Conservation (phyloP, 2,797 vertebrate species). For the Phoebastria nigripes region DNA sequence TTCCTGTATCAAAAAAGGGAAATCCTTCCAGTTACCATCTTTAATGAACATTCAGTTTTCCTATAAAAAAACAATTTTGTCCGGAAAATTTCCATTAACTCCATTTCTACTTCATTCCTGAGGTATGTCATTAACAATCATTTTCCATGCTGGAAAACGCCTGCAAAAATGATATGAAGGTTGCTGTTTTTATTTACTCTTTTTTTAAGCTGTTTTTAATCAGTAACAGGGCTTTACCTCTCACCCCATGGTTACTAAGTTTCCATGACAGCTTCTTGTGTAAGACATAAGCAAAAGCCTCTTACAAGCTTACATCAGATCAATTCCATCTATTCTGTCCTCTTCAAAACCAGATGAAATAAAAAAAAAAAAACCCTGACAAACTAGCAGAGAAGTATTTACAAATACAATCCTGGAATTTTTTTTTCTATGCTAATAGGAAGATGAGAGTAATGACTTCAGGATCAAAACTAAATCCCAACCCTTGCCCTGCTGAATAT, state of each 20-base stretch:
- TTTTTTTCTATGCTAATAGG: neutral
- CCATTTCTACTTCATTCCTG: neutral
- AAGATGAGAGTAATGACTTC: neutral
- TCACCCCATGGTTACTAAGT: slow-evolving; percentile 34
- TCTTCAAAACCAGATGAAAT: neutral
- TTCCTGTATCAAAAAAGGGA: neutral
- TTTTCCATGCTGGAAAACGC: neutral
- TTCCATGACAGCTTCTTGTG: slow-evolving; percentile 18
- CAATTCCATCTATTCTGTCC: neutral
- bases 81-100: neutral
- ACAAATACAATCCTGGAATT: neutral
- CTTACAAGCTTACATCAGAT: neutral
- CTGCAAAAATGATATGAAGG: neutral
- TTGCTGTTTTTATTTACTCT: neutral
- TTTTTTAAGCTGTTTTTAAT: slow-evolving; percentile 43
- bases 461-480: neutral
- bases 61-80: neutral
- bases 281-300: slow-evolving; percentile 13
- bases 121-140: neutral
- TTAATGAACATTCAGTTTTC: neutral
- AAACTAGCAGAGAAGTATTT: neutral
- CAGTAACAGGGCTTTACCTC: slow-evolving; percentile 59
- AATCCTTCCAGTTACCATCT: neutral
- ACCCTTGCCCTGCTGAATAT: neutral
- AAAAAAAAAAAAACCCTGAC: neutral